These are phyloP conservation scores for Calyptommatus sinebrachiatus DNA, from an alignment of 2,113 vertebrate species.

Conservation along the genomic window DNA sequence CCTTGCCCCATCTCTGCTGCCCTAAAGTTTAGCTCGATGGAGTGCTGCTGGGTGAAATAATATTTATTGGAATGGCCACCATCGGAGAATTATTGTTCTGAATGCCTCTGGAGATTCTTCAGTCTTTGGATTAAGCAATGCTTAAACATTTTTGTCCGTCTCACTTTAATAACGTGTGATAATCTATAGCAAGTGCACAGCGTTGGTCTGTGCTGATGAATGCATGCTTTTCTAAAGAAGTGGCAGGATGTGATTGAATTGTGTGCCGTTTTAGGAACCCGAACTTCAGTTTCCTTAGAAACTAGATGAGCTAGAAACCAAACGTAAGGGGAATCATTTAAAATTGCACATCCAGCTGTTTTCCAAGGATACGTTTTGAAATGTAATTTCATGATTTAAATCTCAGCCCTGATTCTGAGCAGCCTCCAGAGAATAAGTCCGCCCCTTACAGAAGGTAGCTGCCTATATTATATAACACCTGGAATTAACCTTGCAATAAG, in stretches of 20 bases:
- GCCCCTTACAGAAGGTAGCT: not conserved
- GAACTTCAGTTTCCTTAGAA: not conserved
- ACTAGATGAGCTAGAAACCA: not conserved
- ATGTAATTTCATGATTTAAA: constrained; percentile 32
- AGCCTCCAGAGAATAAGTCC: not conserved
- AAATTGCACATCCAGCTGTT: constrained; percentile 10
- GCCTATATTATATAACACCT: not conserved
- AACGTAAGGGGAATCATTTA: not conserved
- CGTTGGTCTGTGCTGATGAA: not conserved
- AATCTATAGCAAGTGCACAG: not conserved
- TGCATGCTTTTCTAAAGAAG: not conserved
- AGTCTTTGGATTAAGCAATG: not conserved
- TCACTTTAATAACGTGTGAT: not conserved
- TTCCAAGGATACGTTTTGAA: not conserved
- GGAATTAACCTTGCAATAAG: not conserved
- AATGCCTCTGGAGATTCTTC: not conserved
- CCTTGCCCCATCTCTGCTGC: no score
- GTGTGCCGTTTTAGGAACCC: not conserved
- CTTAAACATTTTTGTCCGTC: constrained; percentile 11
- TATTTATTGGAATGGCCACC: not conserved
- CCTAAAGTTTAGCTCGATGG: no score
- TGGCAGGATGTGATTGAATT: constrained; percentile 10
- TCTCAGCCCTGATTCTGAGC: constrained; percentile 29
- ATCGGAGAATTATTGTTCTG: not conserved
- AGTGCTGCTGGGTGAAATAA: not conserved